phyloP scores from a whole-genome alignment of 1,140 invertebrate genomes.

The Thaumatotibia leucotreta region DNA sequence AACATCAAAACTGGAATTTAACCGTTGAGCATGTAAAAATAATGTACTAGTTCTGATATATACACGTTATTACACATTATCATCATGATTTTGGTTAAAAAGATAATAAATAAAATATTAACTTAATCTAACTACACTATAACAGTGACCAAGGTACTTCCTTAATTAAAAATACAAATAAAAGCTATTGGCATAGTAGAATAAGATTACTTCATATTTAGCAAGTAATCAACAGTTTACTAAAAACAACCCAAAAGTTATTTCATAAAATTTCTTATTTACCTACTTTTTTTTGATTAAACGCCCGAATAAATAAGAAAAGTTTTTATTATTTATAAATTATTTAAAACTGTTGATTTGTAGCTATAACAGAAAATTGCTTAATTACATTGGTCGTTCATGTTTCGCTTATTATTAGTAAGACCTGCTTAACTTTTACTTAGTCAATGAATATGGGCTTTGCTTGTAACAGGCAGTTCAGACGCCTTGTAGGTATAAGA shows the following conservation, averaged over 20 bases:
- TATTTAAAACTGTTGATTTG: not conserved
- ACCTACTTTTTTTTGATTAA: no score
- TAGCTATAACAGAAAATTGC: not conserved
- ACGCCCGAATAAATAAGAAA: no score
- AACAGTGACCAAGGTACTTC: not conserved
- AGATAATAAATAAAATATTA: constrained; percentile 13
- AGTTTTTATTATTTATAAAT: not conserved
- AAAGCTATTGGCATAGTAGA: constrained; percentile 6
- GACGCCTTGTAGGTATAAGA: no score
- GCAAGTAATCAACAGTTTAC: no score
- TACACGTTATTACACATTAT: constrained; percentile 1
- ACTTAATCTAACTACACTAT: not conserved
- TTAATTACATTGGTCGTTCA: not conserved
- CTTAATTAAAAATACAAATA: constrained; percentile 2
- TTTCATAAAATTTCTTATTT: not conserved
- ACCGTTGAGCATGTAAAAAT: not conserved
- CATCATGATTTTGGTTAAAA: constrained; percentile 2
- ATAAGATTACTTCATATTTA: not conserved
- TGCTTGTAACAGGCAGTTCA: no score
- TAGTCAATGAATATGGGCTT: not conserved
- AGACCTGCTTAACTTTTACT: not conserved
- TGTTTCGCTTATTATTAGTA: not conserved
- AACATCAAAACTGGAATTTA: no score
- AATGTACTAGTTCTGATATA: not conserved
- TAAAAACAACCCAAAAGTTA: no score